A percentile compares a stretch with the other conserved stretches of the same genome.
Conservation (phyloP, 2,888 invertebrate genomes). For the Eupeodes luniger region DNA sequence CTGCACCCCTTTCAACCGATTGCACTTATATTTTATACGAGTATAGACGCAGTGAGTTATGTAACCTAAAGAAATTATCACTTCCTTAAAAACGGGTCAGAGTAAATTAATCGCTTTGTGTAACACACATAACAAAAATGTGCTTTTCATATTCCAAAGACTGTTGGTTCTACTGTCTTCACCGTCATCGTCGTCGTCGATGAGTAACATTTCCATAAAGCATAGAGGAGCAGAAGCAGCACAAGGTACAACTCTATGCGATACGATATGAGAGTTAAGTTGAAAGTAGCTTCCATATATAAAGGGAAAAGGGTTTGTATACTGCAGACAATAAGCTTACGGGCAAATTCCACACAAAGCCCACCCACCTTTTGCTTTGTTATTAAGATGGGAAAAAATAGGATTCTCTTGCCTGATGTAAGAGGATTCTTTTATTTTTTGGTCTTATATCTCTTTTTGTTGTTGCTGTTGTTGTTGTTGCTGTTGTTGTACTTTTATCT, state of each 20-base stretch:
- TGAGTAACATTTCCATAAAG: not conserved
- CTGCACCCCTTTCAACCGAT: not conserved
- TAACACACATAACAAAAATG: constrained; percentile 51
- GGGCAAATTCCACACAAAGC: constrained; percentile 63
- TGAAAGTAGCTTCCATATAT: not conserved
- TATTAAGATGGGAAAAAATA: not conserved
- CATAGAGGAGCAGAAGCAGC: not conserved
- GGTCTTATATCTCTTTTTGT: not conserved
- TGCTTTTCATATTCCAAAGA: constrained; percentile 36
- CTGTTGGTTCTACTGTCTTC: not conserved
- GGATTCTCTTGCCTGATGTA: constrained; percentile 26
- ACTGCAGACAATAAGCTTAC: constrained; percentile 59
- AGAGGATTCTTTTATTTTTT: constrained; percentile 59
- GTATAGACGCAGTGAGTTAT: constrained; percentile 20
- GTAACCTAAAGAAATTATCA: constrained; percentile 56
- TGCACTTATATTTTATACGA: not conserved
- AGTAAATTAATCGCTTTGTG: constrained; percentile 65
- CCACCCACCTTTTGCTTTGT: constrained; percentile 43
- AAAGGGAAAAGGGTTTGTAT: constrained; percentile 15
- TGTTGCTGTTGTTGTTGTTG: not conserved
- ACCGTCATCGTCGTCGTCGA: not conserved
- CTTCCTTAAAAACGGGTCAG: constrained; percentile 49
- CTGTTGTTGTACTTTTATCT: constrained; percentile 9
- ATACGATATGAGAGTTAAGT: not conserved
- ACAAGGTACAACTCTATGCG: no score